phyloP scores from a whole-genome alignment of 30 jellyfish, hydroid and myxozoan genomes.

The Clytia hemisphaerica region DNA sequence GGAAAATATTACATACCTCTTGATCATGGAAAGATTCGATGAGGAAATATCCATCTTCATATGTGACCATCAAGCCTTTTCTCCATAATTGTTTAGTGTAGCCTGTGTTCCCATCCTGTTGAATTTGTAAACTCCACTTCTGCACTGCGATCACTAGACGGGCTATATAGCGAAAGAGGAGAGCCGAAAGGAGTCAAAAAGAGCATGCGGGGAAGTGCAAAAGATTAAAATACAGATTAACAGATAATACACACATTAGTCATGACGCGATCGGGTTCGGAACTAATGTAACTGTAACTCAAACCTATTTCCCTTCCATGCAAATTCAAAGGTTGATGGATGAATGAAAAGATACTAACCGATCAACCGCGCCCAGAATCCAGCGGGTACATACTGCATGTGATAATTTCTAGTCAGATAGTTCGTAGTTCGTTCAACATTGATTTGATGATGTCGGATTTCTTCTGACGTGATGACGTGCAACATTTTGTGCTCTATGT shows the following conservation, averaged over 20 bases:
- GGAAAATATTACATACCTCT: constrained; percentile 18
- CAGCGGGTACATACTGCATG: constrained; percentile 80
- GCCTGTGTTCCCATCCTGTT: neutral
- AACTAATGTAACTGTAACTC: no score
- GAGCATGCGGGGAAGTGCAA: no score
- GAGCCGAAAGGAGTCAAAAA: no score
- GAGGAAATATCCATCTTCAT: constrained; percentile 54
- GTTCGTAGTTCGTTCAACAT: neutral
- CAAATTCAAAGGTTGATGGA: no score
- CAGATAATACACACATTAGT: no score
- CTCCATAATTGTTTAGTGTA: constrained; percentile 70
- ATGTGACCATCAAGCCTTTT: constrained; percentile 73
- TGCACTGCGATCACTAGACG: constrained; percentile 73
- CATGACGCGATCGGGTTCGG: no score
- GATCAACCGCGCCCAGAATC: constrained; percentile 87
- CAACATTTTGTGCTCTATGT: constrained; percentile 7
- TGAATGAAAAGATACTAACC: no score
- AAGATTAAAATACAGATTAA: no score
- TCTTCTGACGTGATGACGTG: no score
- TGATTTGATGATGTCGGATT: no score
- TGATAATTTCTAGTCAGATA: constrained; percentile 54
- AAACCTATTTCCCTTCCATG: no score
- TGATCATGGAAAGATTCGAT: constrained; percentile 62
- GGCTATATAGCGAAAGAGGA: constrained; percentile 46
- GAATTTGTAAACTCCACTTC: constrained; percentile 72